Conservation (phyloP, 1,140 invertebrate genomes). For the Eufriesea mexicana region DNA sequence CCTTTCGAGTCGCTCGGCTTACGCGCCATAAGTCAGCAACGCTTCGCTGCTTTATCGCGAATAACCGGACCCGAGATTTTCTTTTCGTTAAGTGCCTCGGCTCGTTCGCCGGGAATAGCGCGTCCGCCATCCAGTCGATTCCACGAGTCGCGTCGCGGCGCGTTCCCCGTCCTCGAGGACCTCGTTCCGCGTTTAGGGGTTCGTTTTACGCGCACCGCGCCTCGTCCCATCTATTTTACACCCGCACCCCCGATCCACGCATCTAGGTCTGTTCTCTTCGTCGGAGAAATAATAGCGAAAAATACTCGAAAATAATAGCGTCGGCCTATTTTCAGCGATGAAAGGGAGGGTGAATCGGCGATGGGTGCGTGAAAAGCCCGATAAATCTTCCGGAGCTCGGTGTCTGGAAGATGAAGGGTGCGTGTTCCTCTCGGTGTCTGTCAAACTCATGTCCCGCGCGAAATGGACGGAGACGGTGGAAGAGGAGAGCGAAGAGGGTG, state of each 20-base stretch:
- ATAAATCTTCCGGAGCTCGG: conserved; percentile 27
- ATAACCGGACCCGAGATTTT: background rate
- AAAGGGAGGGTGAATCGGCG: too few species aligned
- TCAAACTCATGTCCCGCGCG: background rate
- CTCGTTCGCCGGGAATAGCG: background rate
- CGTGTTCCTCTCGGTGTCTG: conserved; percentile 14
- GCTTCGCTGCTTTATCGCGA: conserved; percentile 42
- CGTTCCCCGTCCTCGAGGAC: too few species aligned
- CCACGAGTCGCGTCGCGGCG: too few species aligned
- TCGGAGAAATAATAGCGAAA: background rate
- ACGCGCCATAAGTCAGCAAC: conserved; percentile 39
- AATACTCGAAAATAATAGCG: background rate
- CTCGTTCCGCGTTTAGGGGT: background rate
- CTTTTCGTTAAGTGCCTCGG: conserved; percentile 14
- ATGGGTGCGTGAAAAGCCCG: background rate
- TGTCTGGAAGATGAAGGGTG: too few species aligned
- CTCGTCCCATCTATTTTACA: too few species aligned
- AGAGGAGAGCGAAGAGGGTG: too few species aligned
- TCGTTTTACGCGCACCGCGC: too few species aligned
- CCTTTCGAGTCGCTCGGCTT: background rate
- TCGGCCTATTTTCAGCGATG: background rate
- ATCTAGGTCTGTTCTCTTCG: too few species aligned
- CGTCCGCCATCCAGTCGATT: too few species aligned
- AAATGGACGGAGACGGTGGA: background rate
- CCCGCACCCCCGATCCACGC: too few species aligned